These are phyloP conservation scores for Agrilus mali DNA, from an alignment of 2,888 invertebrate species.

Conservation along the genomic window DNA sequence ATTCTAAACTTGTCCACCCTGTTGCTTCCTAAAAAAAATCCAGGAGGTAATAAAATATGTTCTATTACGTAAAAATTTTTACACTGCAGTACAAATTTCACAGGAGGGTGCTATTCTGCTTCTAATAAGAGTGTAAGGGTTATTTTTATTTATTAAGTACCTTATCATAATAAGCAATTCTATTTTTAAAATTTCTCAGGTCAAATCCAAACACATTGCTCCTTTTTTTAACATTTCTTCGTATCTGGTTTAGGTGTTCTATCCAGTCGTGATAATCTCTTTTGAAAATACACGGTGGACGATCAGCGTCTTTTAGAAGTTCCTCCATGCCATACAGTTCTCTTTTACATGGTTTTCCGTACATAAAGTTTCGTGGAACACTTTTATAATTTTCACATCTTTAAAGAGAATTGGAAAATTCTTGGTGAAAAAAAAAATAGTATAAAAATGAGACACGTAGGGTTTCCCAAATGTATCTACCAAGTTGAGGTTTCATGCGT, in stretches of 20 bases:
- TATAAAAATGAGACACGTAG: constrained; percentile 10
- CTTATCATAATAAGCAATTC: constrained; percentile 23
- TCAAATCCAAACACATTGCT: constrained; percentile 17
- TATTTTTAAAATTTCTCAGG: constrained; percentile 19
- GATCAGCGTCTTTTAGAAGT: constrained; percentile 26
- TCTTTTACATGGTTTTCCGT: constrained; percentile 32
- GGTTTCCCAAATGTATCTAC: constrained; percentile 36
- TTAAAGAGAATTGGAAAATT: constrained; percentile 7
- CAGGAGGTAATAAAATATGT: neutral
- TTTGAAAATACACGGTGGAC: constrained; percentile 24
- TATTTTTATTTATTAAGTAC: constrained; percentile 12
- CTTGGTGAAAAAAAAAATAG: neutral
- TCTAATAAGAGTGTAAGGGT: too few relatives aligned
- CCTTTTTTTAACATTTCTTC: constrained; percentile 29
- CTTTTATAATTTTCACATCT: constrained; percentile 35
- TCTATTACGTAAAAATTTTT: neutral
- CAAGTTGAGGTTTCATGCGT: constrained; percentile 29
- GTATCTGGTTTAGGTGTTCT: constrained; percentile 33
- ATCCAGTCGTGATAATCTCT: constrained; percentile 36
- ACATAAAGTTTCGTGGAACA: constrained; percentile 37
- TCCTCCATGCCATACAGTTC: constrained; percentile 36
- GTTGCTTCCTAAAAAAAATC: constrained; percentile 26
- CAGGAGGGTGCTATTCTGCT: too few relatives aligned
- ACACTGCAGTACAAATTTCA: too few relatives aligned
- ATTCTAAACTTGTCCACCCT: constrained; percentile 36